Base-by-base conservation (phyloP, 2,113 vertebrate genomes). In the Zapus hudsonius region DNA sequence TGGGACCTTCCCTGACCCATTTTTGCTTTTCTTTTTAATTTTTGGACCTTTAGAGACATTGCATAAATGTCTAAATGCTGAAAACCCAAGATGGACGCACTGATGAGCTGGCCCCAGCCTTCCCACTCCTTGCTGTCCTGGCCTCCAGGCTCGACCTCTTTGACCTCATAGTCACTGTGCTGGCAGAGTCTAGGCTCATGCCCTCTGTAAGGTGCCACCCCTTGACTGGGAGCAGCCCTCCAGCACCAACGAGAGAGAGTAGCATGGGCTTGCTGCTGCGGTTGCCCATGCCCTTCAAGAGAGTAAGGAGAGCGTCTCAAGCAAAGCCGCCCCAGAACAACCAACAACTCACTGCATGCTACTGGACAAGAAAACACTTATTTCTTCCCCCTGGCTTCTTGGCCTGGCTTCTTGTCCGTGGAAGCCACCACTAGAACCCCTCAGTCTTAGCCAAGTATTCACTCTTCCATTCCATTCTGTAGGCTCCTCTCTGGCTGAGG, bases 211-310 rank as follows among this genome's bases (percentile, higher is more conserved):
- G 82, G 29, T 40, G 87, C 61, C 27, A 52, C 25, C 23, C 94
- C 79, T 9, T 1, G 1, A 38, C 91, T 84, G 67, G 11, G 67
- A 93, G 91, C 67, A 95, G 87, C 75, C 92, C 75, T 36, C 75
- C 42, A 61, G 88, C 90, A 63, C 81, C 80, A 75, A 75, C 64
- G 19, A 88, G 76, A 78, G 92, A 92, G 15, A 92, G 55, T 93
- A 88, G 89, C 75, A 94, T 92, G 72, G 74, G 78, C 94, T 52
- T 83, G 89, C 89, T 91, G 52, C 87, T 72, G 70, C 63, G 87
- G 81, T 78, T 96, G 95, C 76, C 95, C 74, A 36, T 4, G 0
- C 85, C 92, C 91, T 78, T 95, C 94, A 94, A 25, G 91, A 22
- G 57, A 74, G 47, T 1, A 11, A 59, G n/a, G 25, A 84, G 36